A percentile compares a stretch with the other conserved stretches of the same genome.
phyloP scores from a whole-genome alignment of 2,888 invertebrate genomes.

The Amphipyra berbera region DNA sequence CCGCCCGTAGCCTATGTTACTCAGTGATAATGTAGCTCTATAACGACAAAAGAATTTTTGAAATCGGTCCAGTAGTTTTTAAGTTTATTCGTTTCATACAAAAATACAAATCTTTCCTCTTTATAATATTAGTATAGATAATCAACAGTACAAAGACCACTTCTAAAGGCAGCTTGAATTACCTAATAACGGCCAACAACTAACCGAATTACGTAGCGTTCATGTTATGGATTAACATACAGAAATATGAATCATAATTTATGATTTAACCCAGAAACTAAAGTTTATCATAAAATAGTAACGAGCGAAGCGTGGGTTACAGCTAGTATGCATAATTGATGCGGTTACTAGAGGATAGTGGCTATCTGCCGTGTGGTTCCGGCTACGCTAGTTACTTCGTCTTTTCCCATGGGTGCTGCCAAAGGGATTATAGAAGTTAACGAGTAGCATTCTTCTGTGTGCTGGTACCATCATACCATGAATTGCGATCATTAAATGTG shows the following conservation, averaged over 20 bases:
- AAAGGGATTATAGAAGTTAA: neutral
- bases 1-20: no score
- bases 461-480: no score
- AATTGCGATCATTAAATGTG: neutral
- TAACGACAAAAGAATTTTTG: no score
- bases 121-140: no score
- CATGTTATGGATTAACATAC: conserved; percentile 38
- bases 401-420: conserved; percentile 11
- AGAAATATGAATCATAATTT: no score
- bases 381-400: neutral
- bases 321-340: conserved; percentile 41
- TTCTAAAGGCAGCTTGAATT: conserved; percentile 3
- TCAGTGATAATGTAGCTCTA: no score
- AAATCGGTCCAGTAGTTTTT: no score
- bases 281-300: conserved; percentile 39
- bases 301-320: conserved; percentile 28
- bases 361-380: conserved; percentile 21
- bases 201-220: conserved; percentile 31
- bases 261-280: conserved; percentile 47
- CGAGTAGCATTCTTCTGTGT: neutral
- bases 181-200: conserved; percentile 21
- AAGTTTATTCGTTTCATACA: no score
- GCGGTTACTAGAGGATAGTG: conserved; percentile 27
- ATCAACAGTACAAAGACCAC: conserved; percentile 14
- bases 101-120: no score